These are phyloP conservation scores for Synanthedon tipuliformis DNA, from an alignment of 2,888 invertebrate species.

Conservation along the genomic window DNA sequence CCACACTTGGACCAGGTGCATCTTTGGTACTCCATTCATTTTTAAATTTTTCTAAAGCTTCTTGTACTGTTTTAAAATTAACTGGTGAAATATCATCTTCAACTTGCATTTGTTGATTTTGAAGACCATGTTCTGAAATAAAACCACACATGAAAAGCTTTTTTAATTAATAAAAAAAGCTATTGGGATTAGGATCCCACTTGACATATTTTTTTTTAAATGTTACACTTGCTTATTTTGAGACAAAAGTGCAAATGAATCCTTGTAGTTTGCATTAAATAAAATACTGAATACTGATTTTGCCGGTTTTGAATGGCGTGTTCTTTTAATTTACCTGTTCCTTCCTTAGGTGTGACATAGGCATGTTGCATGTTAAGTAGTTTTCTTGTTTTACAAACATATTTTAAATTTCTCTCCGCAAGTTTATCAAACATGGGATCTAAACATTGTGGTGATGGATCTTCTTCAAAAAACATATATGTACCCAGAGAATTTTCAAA, in stretches of 20 bases:
- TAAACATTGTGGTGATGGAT: slow-evolving; percentile 45
- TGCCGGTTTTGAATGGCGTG: too few relatives aligned
- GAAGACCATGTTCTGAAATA: slow-evolving; percentile 24
- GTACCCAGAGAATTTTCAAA: slow-evolving; percentile 79
- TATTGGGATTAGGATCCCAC: too few relatives aligned
- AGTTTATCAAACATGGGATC: slow-evolving; percentile 70
- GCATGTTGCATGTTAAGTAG: slow-evolving; percentile 75
- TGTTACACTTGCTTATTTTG: too few relatives aligned
- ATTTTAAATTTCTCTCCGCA: slow-evolving; percentile 69
- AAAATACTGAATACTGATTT: too few relatives aligned
- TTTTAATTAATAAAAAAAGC: too few relatives aligned
- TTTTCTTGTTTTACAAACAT: slow-evolving; percentile 74
- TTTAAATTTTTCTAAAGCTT: slow-evolving; percentile 44
- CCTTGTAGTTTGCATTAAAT: too few relatives aligned
- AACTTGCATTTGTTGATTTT: slow-evolving; percentile 15
- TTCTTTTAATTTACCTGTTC: slow-evolving; percentile 19
- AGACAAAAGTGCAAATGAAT: too few relatives aligned
- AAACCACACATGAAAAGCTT: neutral
- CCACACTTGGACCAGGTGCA: neutral
- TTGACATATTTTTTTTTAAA: too few relatives aligned
- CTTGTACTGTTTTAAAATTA: slow-evolving; percentile 36
- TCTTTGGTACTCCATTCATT: slow-evolving; percentile 11
- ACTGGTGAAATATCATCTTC: slow-evolving; percentile 30
- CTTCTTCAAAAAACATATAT: slow-evolving; percentile 78
- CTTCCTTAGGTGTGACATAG: slow-evolving; percentile 67